Evolutionary conservation across 1,140 invertebrate genomes (phyloP).

Genomic region (Pectinophora gossypiella): DNA sequence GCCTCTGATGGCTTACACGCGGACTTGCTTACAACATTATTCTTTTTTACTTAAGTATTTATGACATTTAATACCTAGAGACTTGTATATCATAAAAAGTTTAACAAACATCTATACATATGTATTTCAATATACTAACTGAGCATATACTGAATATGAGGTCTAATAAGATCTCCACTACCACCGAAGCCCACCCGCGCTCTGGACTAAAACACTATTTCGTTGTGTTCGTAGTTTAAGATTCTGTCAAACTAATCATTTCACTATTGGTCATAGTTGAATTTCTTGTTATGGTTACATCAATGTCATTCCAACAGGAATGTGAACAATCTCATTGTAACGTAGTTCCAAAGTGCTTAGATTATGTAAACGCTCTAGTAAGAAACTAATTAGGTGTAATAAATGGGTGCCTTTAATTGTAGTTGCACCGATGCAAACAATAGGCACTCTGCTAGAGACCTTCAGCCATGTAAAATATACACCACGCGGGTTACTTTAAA

Average conservation of each 20-base stretch:
- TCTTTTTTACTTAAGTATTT: background rate
- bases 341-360: no score
- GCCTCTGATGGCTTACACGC: background rate
- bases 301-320: no score
- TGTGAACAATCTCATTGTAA: no score
- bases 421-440: constrained; percentile 33
- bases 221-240: no score
- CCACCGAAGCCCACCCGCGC: constrained; percentile 54
- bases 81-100: no score
- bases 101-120: background rate
- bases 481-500: constrained; percentile 37
- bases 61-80: background rate
- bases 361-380: background rate
- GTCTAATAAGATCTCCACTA: constrained; percentile 8
- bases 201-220: no score
- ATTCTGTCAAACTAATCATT: no score
- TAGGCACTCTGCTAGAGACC: constrained; percentile 37
- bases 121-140: background rate
- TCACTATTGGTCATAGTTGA: no score
- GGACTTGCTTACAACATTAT: background rate
- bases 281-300: no score
- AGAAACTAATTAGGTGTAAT: constrained; percentile 11
- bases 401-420: constrained; percentile 27
- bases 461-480: constrained; percentile 27
- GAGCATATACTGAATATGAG: background rate